A percentile compares a stretch with the other conserved stretches of the same genome.
Evolutionary conservation across 2,888 invertebrate genomes (phyloP).

Genomic region (Drosophila borealis): DNA sequence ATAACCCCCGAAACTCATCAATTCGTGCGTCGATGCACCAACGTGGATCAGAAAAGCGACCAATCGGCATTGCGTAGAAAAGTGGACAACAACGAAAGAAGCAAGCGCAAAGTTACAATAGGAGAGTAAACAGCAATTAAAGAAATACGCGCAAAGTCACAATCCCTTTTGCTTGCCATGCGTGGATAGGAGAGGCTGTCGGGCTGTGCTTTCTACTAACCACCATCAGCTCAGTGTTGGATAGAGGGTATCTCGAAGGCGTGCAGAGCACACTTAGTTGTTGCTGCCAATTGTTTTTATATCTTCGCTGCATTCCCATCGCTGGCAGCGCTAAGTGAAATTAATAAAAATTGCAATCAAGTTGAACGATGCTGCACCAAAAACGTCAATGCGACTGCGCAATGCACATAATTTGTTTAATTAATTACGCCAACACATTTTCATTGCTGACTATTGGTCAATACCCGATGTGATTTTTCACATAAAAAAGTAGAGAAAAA

Average conservation of each 20-base stretch:
- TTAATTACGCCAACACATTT: conserved; percentile 80
- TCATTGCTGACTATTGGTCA: conserved; percentile 67
- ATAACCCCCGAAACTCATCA: no score
- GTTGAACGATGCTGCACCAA: conserved; percentile 67
- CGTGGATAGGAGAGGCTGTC: no score
- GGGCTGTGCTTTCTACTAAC: no score
- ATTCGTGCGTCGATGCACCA: no score
- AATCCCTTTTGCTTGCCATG: no score
- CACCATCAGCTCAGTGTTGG: no score
- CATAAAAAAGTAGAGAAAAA: conserved; percentile 41
- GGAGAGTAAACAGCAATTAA: no score
- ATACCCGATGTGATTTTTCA: conserved; percentile 75
- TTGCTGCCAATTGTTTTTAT: conserved; percentile 43
- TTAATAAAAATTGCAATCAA: conserved; percentile 76
- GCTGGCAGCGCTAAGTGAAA: conserved; percentile 67
- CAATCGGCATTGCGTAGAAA: no score
- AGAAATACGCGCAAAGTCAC: no score
- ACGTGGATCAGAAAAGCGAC: no score
- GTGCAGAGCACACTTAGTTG: not conserved
- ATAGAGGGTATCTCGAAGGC: not conserved
- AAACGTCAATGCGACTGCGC: conserved; percentile 79
- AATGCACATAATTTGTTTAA: conserved; percentile 81
- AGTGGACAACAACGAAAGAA: no score
- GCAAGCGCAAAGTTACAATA: no score
- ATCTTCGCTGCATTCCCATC: conserved; percentile 69